Evolutionary conservation across 2,888 invertebrate species (phyloP).

Genomic region (Metopia argyrocephala): DNA sequence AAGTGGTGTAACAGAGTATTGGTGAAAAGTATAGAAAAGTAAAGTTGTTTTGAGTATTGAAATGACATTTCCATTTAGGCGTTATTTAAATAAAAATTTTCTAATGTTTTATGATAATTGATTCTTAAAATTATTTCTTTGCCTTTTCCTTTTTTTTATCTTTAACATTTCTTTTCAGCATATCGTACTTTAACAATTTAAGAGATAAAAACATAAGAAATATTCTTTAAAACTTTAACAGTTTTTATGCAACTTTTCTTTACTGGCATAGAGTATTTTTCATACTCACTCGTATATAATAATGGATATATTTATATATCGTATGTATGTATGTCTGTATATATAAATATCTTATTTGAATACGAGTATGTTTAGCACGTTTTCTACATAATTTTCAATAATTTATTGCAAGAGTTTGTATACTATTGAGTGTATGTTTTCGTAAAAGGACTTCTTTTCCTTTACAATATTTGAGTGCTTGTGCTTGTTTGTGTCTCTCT

Average conservation of each 20-base stretch:
- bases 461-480: not conserved
- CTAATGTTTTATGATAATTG: conserved; percentile 61
- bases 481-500: not conserved
- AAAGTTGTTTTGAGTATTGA: conserved; percentile 49
- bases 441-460: not conserved
- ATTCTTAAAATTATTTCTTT: conserved; percentile 34
- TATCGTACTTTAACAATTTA: not conserved
- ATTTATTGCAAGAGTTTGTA: conserved; percentile 31
- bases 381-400: conserved; percentile 31
- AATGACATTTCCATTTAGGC: conserved; percentile 62
- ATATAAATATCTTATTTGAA: conserved; percentile 2
- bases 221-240: conserved; percentile 45
- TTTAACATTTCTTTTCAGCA: not conserved
- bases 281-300: not conserved
- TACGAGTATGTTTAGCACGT: conserved; percentile 15
- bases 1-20: not conserved
- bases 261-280: not conserved
- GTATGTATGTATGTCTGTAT: not conserved
- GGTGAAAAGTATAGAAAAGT: conserved; percentile 8
- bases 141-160: not conserved
- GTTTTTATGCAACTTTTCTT: conserved; percentile 47
- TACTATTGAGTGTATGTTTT: not conserved
- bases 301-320: conserved; percentile 1
- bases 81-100: conserved; percentile 49
- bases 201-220: conserved; percentile 11